Evolutionary conservation across 2,113 vertebrate species (phyloP).

Genomic region (Oxygymnocypris stewartii): DNA sequence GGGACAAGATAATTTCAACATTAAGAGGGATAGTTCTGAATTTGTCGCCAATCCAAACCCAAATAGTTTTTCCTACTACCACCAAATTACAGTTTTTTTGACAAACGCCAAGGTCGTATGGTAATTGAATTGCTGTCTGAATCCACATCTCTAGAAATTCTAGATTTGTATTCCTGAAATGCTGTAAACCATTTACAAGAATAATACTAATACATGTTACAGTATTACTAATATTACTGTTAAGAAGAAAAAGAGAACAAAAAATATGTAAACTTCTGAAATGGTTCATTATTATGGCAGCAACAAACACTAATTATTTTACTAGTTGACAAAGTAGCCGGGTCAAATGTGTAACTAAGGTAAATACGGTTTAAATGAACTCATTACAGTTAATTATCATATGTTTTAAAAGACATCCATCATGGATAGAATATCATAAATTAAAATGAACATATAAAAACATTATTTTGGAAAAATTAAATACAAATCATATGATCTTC

Average conservation of each 20-base stretch:
- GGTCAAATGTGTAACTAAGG: neutral
- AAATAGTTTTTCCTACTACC: too few relatives aligned
- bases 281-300: neutral
- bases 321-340: too few relatives aligned
- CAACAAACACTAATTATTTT: neutral
- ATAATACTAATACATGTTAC: neutral
- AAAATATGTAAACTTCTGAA: neutral
- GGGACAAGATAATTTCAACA: neutral
- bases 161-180: neutral
- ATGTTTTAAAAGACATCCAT: neutral
- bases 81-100: too few relatives aligned
- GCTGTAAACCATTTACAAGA: neutral
- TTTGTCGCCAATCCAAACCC: too few relatives aligned
- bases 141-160: too few relatives aligned
- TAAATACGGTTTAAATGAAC: neutral
- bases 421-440: neutral
- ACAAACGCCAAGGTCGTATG: too few relatives aligned
- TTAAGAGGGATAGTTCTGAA: neutral
- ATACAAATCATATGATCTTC: slow-evolving; percentile 64
- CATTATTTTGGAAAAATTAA: neutral
- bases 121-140: too few relatives aligned
- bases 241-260: neutral
- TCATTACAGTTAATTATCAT: neutral
- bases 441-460: neutral
- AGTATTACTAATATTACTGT: neutral